Base-by-base conservation (phyloP, 2,888 invertebrate genomes). In the Trichopria drosophilae region DNA sequence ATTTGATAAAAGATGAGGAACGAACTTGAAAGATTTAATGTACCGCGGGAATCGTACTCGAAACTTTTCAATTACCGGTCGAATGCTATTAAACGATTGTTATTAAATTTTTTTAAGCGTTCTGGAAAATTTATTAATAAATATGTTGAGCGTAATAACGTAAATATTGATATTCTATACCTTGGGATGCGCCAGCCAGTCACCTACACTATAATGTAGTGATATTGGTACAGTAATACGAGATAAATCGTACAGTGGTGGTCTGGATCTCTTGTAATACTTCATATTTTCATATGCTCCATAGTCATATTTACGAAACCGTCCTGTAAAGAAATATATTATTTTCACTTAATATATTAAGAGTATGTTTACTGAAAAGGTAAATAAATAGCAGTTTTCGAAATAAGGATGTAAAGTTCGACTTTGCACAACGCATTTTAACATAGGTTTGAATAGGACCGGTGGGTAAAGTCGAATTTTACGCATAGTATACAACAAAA, bases 141-240 rank as follows among this genome's bases (percentile, higher is more conserved):
- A 26, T 24, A 10, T 12, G 16, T 6, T 19, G 15, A 22, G 24
- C 9, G 3, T 1, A 13, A 7, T 9, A 16, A 23, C 10, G 4
- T 13, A 28, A 28, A 26, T 40, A 13, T 13, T 5, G 12, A 12
- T 9, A 12, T 31, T 31, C 6, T 36, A 6, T 50, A 63, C 64
- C 35, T 37, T 66, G 1, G 70, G 68, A 50, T 77, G 72, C 1
- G 87, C 81, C 48, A 89, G 67, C 73, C 82, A 85, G 67, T 90
- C 89, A 28, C 80, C 82, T 10, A 78, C 76, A 0, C 83, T 80
- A 67, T 82, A 86, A 64, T 85, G 84, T 1, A 88, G 65, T 49
- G 83, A 82, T 1, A 86, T 82, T 16, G 85, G 85, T 3, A 81
- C 73, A 1, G 76, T 80, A 3, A 86, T 74, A 60, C 77, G 81